Evolutionary conservation across 2,888 invertebrate genomes (phyloP).

Genomic region (Ashinkailepas kermadecensis): DNA sequence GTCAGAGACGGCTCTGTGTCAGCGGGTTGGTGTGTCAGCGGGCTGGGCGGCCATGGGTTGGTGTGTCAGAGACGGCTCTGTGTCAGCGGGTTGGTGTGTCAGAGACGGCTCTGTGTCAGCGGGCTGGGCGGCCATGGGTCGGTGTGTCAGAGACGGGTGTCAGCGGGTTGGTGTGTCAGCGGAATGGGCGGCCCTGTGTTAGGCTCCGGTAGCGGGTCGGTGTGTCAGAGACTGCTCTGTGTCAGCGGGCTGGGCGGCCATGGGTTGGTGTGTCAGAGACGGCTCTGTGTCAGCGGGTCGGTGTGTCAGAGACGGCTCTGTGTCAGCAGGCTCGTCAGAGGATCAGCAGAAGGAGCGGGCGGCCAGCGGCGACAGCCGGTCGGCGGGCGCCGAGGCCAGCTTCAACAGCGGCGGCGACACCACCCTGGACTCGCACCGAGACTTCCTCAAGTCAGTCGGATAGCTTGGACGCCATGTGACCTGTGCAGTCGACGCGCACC

Average conservation of each 20-base stretch:
- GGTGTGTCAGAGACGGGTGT: too few relatives aligned
- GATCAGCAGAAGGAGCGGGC: neutral
- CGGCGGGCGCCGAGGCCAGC: neutral
- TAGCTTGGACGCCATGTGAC: too few relatives aligned
- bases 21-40: too few relatives aligned
- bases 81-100: neutral
- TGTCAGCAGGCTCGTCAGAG: neutral
- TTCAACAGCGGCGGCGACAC: neutral
- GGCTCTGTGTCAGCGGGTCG: too few relatives aligned
- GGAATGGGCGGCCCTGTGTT: neutral
- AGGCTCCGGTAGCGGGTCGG: too few relatives aligned
- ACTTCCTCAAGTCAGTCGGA: conserved; percentile 4
- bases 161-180: neutral
- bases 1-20: too few relatives aligned
- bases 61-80: too few relatives aligned
- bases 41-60: neutral
- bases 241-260: neutral
- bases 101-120: too few relatives aligned
- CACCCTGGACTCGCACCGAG: conserved; percentile 11
- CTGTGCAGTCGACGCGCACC: too few relatives aligned
- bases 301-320: too few relatives aligned
- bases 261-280: too few relatives aligned
- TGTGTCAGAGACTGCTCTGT: conserved; percentile 32
- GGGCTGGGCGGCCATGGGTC: too few relatives aligned
- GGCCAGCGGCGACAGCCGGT: neutral